Conservation (phyloP, 2,797 vertebrate species). For the Cossypha dichroa region DNA sequence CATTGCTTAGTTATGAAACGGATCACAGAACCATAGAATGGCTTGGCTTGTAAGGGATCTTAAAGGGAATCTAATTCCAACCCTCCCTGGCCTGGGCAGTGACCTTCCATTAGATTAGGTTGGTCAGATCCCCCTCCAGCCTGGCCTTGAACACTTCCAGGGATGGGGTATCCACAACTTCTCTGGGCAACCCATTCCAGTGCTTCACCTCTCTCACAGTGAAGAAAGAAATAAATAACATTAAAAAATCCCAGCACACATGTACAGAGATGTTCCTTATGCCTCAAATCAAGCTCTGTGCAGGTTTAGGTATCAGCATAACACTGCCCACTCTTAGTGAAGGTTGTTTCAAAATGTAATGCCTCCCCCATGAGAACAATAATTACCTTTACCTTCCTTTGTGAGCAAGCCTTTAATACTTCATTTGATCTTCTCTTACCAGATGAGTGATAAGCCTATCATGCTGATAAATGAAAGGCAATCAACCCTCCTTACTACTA, state of each 20-base stretch:
- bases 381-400: constrained; percentile 35
- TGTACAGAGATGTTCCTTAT: background rate
- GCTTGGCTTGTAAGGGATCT: background rate
- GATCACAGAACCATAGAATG: background rate
- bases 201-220: background rate
- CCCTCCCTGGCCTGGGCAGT: background rate
- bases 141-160: background rate
- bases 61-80: background rate
- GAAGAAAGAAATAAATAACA: background rate
- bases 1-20: background rate
- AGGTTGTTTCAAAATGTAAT: background rate
- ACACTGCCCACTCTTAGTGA: background rate
- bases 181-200: background rate
- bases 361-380: background rate
- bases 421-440: constrained; percentile 4
- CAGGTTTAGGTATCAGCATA: background rate
- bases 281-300: background rate
- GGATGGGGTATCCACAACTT: background rate
- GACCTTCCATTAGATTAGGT: background rate
- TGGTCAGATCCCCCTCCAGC: background rate
- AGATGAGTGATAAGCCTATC: constrained; percentile 43
- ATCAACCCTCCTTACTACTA: background rate
- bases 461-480: constrained; percentile 13
- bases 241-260: background rate
- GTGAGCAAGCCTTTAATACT: constrained; percentile 8